Evolutionary conservation across 1,140 invertebrate genomes (phyloP).

Genomic region (Carcinoscorpius rotundicauda): DNA sequence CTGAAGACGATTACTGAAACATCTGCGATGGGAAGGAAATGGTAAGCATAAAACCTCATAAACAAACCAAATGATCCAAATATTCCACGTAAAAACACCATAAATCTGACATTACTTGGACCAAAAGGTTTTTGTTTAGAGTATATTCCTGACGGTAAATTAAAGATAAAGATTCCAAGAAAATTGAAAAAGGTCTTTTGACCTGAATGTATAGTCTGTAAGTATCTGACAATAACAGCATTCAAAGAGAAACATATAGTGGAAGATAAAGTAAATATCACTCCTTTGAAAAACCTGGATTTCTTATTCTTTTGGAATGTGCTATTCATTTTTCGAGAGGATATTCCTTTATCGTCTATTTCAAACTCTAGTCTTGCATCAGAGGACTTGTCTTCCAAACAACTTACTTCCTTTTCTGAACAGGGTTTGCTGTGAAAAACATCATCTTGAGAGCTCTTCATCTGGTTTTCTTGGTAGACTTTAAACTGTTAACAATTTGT

Average conservation of each 20-base stretch:
- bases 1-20: slow-evolving; percentile 47
- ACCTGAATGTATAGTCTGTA: slow-evolving; percentile 59
- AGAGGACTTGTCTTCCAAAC: too few species aligned
- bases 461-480: too few species aligned
- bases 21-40: slow-evolving; percentile 42
- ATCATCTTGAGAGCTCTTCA: too few species aligned
- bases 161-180: slow-evolving; percentile 68
- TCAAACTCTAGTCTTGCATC: too few species aligned
- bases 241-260: slow-evolving; percentile 63
- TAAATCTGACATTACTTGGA: slow-evolving; percentile 49
- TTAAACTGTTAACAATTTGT: too few species aligned
- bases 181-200: slow-evolving; percentile 68
- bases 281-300: slow-evolving; percentile 22
- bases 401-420: too few species aligned
- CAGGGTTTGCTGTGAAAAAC: too few species aligned
- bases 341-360: too few species aligned
- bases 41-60: slow-evolving; percentile 50
- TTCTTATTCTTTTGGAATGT: slow-evolving; percentile 2
- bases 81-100: slow-evolving; percentile 22
- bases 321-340: too few species aligned
- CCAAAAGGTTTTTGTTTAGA: slow-evolving; percentile 56
- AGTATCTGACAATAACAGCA: slow-evolving; percentile 68
- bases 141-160: slow-evolving; percentile 67
- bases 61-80: slow-evolving; percentile 25
- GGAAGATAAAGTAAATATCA: slow-evolving; percentile 36